A percentile compares a stretch with the other conserved stretches of the same genome.
These are phyloP conservation scores for Tinamus guttatus DNA, from an alignment of 2,113 vertebrate species.

Conservation along the genomic window DNA sequence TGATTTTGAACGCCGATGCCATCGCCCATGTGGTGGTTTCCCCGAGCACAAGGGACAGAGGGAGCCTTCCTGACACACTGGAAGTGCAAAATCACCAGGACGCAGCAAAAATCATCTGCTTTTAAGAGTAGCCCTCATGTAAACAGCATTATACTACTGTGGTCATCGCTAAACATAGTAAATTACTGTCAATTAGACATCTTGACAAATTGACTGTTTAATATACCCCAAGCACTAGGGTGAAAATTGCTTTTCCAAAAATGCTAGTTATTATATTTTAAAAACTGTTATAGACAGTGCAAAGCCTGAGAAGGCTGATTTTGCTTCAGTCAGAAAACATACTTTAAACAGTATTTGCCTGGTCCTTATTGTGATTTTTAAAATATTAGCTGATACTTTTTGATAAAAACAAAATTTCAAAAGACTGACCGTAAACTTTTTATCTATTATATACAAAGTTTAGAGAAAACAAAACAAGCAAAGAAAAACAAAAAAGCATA, in stretches of 20 bases:
- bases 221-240: neutral
- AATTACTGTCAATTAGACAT: neutral
- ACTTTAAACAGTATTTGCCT: neutral
- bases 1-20: neutral
- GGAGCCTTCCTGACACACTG: neutral
- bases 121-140: neutral
- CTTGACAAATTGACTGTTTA: neutral
- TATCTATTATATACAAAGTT: neutral
- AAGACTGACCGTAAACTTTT: neutral
- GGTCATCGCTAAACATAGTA: neutral
- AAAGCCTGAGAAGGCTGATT: neutral
- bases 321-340: neutral
- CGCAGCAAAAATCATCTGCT: neutral
- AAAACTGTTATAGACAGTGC: neutral
- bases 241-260: no score
- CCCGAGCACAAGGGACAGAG: neutral
- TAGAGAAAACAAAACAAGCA: neutral
- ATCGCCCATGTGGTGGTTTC: neutral
- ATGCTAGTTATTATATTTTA: neutral
- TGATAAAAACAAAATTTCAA: neutral
- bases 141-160: neutral
- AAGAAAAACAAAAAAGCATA: neutral
- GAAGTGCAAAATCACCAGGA: neutral
- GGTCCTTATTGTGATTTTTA: neutral
- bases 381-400: neutral